Base-by-base conservation (phyloP, 2,888 invertebrate species). In the Cryptus viduatorius region DNA sequence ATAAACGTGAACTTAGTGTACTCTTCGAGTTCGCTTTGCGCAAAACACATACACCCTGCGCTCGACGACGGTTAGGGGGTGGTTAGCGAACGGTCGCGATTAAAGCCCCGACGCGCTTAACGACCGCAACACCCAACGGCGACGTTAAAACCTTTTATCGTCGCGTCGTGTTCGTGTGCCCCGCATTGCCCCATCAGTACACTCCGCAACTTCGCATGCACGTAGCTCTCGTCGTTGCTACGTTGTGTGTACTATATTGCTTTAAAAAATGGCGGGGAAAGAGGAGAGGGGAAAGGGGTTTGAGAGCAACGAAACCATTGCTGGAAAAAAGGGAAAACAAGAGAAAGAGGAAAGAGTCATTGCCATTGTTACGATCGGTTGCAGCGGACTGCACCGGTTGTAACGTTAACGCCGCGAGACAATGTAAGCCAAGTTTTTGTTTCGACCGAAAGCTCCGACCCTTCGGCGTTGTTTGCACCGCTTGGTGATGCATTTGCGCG, bases 101-200 rank as follows among this genome's bases (percentile, higher is more conserved):
- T 86, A 87, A 87, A 83, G 67, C 76, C 59, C 77, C 77, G 73
- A 86, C 80, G 68, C 82, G 82, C 78, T 61, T 87, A 86, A 88
- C 86, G 85, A 86, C 80, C 76, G 82, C 84, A 80, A 88, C 86
- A 84, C 81, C 84, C 46, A 79, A 78, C 68, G 79, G 68, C 48
- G 42, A 59, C 71, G 69, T 81, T 86, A 84, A 85, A 86, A 86
- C 84, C 79, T 86, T 88, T 85, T 88, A 87, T 84, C 79, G 71
- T 68, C 46, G 50, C 19, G 48, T 50, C 12, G 72, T 44, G 42
- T 53, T 73, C 64, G 44, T 56, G 44, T 44, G 68, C 4, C 42
- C 48, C 76, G 71, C 76, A 79, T 84, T 82, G 77, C 77, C 79
- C 77, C 79, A 53, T 42, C 53, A 10, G 64, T 16, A 61, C 50